Conservation (phyloP, 2,113 vertebrate species). For the Phrynosoma blainvillii region DNA sequence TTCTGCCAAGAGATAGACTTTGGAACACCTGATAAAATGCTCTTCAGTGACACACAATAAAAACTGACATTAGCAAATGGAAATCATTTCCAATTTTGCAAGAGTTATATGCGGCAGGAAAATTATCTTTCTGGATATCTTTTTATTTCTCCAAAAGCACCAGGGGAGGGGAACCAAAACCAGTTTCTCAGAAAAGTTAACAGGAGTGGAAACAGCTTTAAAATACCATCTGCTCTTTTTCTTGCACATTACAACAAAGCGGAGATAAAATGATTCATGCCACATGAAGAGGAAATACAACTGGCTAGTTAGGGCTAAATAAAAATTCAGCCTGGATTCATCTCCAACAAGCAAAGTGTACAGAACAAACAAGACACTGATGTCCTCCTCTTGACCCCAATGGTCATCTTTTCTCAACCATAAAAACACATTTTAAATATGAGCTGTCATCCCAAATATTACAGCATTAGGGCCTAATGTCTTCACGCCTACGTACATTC, state of each 20-base stretch:
- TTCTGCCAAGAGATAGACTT: slow-evolving; percentile 53
- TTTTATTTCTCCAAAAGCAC: background rate
- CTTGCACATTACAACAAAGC: slow-evolving; percentile 23
- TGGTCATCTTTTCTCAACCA: background rate
- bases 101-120: slow-evolving; percentile 50
- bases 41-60: slow-evolving; percentile 44
- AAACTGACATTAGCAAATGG: slow-evolving; percentile 41
- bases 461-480: slow-evolving; percentile 8
- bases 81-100: slow-evolving; percentile 47
- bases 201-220: slow-evolving; percentile 53
- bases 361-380: slow-evolving; percentile 21
- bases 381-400: slow-evolving; percentile 8
- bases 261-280: slow-evolving; percentile 48
- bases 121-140: slow-evolving; percentile 31
- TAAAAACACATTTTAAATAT: slow-evolving; percentile 1
- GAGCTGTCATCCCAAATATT: slow-evolving; percentile 18
- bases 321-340: slow-evolving; percentile 40
- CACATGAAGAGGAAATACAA: slow-evolving; percentile 54
- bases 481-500: background rate
- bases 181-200: slow-evolving; percentile 56
- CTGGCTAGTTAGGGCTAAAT: slow-evolving; percentile 38
- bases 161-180: slow-evolving; percentile 43
- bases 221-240: slow-evolving; percentile 59
- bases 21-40: slow-evolving; percentile 58
- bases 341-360: slow-evolving; percentile 29